Evolutionary conservation across 2,797 vertebrate genomes (phyloP), one percentile per base, ranked within the genome.

Genomic region (Fundulus diaphanus): DNA sequence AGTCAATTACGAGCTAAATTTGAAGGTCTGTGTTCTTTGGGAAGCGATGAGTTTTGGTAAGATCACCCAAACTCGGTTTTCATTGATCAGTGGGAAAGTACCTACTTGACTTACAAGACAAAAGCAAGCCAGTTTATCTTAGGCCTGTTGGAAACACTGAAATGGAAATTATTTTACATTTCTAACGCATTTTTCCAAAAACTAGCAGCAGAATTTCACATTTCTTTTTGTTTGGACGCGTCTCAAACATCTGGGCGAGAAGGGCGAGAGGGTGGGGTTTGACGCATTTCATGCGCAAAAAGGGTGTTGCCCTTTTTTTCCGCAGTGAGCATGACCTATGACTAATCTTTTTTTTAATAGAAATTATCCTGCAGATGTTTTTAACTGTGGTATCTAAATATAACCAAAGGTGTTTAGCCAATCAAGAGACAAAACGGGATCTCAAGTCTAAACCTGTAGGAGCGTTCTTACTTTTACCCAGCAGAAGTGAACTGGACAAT

Each of bases 221-320:
- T n/a, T 24, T 81, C 48, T 57, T 29, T 82, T 73, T 31, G 70
- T 54, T 29, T 2, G 27, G 15, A 63, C 7, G 4, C 20, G 63
- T 73, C 44, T 40, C 18, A 11, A 59, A 22, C 76, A 77, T 57
- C 78, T 16, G 79, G 81, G 66, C 52, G 76, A 37, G 27, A 81
- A 70, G 46, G 76, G 68, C 37, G 46, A 70, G 76, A 89, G 93
- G 95, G 94, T 82, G 95, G 92, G 94, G 95, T 93, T 93, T 96
- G 95, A 85, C 93, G 94, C 94, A 96, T 92, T 95, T 94, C 65
- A 87, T 93, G 90, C 93, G 94, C 94, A 95, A 90, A 66, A 92
- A 94, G 95, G 95, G 95, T 92, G 95, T 93, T 83, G 88, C 91
- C 94, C 82, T 80, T 92, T 91, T 70, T 94, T 92, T 79, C 93